Evolutionary conservation across 2,113 vertebrate species (phyloP).

Genomic region (Catharus minimus): DNA sequence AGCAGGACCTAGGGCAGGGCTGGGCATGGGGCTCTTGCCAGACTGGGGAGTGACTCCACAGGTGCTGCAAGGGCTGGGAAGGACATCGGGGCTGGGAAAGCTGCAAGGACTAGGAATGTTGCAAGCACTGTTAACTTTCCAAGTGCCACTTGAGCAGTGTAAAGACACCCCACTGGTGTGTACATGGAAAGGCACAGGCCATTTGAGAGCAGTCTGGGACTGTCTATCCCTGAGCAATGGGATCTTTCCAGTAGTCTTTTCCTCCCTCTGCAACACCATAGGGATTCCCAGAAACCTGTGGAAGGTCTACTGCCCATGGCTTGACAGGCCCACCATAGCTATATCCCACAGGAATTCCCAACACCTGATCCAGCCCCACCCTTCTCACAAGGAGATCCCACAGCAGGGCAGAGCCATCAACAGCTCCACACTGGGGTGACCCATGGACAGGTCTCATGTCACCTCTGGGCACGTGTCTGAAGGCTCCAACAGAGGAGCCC

Average conservation of each 20-base stretch:
- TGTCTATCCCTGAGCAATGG: not conserved
- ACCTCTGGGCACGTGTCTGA: fast-evolving
- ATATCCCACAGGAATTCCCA: not conserved
- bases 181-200: not conserved
- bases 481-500: not conserved
- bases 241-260: not conserved
- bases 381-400: not conserved
- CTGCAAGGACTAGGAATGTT: not conserved
- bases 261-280: not conserved
- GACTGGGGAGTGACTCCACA: not conserved
- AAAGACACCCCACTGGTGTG: fast-evolving
- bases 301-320: not conserved
- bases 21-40: not conserved
- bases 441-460: fast-evolving
- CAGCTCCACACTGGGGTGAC: fast-evolving
- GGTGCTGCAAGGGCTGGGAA: not conserved
- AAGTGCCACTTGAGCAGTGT: fast-evolving
- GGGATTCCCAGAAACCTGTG: not conserved
- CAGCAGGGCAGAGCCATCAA: not conserved
- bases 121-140: fast-evolving
- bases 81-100: not conserved
- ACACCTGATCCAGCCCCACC: not conserved
- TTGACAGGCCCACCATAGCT: not conserved
- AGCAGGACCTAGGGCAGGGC: not conserved
- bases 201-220: not conserved